phyloP scores from a whole-genome alignment of 2,113 vertebrate genomes.

The Ahaetulla prasina region DNA sequence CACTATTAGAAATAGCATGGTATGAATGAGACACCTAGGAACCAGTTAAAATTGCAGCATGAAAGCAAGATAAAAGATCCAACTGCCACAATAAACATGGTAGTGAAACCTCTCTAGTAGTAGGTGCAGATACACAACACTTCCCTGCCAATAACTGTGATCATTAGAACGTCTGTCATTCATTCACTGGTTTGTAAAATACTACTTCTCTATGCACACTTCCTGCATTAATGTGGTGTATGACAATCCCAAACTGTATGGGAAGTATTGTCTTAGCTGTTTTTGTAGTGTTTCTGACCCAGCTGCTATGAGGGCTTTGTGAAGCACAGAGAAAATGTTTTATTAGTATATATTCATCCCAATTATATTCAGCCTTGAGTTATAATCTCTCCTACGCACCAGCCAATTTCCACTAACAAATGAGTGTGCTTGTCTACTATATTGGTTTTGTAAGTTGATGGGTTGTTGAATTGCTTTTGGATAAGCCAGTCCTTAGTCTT shows the following conservation, averaged over 20 bases:
- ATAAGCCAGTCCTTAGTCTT: background rate
- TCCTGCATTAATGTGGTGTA: background rate
- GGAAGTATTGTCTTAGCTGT: background rate
- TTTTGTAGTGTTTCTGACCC: background rate
- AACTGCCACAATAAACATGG: background rate
- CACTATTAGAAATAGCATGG: background rate
- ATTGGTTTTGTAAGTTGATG: background rate
- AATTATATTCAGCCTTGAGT: background rate
- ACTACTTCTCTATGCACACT: background rate
- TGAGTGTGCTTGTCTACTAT: background rate
- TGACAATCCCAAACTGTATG: background rate
- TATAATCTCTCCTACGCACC: background rate
- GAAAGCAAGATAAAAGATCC: background rate
- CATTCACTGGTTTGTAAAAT: background rate
- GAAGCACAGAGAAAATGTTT: background rate
- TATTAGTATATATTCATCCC: background rate
- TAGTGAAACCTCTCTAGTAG: background rate
- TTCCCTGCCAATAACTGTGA: slow-evolving; percentile 8
- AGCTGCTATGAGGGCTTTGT: background rate
- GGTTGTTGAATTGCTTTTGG: background rate
- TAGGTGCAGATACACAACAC: accelerated
- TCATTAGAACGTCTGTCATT: background rate
- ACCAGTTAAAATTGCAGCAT: background rate
- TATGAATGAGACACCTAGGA: background rate
- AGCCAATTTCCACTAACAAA: background rate